phyloP scores from a whole-genome alignment of 2,113 vertebrate genomes.

The Ornithorhynchus anatinus region DNA sequence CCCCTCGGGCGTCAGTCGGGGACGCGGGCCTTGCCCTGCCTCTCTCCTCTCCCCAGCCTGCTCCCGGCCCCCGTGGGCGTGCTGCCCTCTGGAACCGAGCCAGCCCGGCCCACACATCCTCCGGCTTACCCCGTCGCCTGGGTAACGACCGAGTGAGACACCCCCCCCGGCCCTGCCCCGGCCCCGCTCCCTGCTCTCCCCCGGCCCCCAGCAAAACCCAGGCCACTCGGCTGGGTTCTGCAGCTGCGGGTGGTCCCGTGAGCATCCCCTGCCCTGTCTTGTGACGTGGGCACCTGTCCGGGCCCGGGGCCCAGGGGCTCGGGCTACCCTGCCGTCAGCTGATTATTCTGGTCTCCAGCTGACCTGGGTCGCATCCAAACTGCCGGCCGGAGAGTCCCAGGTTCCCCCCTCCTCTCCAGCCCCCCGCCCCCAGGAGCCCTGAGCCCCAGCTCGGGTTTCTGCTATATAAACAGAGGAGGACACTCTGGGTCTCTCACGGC shows the following conservation, averaged over 20 bases:
- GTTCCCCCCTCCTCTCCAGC: not conserved
- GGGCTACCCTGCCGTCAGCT: conserved; percentile 39
- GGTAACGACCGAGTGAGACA: conserved; percentile 13
- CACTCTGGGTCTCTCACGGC: conserved; percentile 32
- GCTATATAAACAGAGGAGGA: conserved; percentile 56
- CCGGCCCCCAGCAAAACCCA: conserved; percentile 10
- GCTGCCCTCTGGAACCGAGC: not conserved
- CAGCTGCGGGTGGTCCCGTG: conserved; percentile 41
- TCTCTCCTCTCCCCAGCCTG: too few relatives aligned
- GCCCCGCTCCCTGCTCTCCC: not conserved
- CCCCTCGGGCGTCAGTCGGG: too few relatives aligned
- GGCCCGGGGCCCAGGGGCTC: conserved; percentile 56
- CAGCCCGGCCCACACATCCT: not conserved
- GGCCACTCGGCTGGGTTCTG: conserved; percentile 38
- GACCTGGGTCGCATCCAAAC: conserved; percentile 51
- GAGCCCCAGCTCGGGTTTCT: conserved; percentile 40
- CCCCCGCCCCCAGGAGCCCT: conserved; percentile 11
- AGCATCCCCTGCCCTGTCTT: conserved; percentile 43
- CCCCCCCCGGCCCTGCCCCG: not conserved
- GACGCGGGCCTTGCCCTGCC: too few relatives aligned
- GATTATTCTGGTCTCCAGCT: conserved; percentile 56
- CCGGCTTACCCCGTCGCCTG: conserved; percentile 6
- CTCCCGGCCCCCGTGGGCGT: too few relatives aligned
- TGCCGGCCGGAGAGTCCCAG: conserved; percentile 24
- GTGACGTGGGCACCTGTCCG: conserved; percentile 60